Evolutionary conservation across 2,113 vertebrate genomes (phyloP).

Genomic region (Argyrosomus japonicus): DNA sequence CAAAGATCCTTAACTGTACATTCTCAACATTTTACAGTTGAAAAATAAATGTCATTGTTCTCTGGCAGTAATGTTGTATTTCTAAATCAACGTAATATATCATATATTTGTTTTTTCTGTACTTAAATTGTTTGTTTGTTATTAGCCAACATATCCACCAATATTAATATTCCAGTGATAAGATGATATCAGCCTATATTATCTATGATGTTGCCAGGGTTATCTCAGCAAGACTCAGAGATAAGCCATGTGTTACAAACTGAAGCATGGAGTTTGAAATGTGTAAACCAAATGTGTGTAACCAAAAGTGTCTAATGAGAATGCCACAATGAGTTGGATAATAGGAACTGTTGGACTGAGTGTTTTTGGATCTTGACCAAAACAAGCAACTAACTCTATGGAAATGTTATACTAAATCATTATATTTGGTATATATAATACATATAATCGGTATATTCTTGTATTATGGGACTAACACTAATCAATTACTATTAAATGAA

Average conservation of each 20-base stretch:
- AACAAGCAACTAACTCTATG: neutral
- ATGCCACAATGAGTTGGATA: neutral
- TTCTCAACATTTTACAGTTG: neutral
- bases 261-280: neutral
- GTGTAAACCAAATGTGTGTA: neutral
- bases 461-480: neutral
- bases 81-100: neutral
- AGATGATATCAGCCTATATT: neutral
- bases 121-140: neutral
- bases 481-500: neutral
- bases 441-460: neutral
- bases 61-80: neutral
- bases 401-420: neutral
- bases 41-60: neutral
- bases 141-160: neutral
- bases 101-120: neutral
- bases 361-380: neutral
- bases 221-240: neutral
- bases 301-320: neutral
- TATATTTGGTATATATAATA: too few relatives aligned
- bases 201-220: neutral
- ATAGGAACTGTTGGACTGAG: neutral
- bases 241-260: neutral
- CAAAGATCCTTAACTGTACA: neutral
- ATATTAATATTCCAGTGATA: neutral